Conservation (phyloP, 2,113 vertebrate genomes). For the Elephantulus edwardii region DNA sequence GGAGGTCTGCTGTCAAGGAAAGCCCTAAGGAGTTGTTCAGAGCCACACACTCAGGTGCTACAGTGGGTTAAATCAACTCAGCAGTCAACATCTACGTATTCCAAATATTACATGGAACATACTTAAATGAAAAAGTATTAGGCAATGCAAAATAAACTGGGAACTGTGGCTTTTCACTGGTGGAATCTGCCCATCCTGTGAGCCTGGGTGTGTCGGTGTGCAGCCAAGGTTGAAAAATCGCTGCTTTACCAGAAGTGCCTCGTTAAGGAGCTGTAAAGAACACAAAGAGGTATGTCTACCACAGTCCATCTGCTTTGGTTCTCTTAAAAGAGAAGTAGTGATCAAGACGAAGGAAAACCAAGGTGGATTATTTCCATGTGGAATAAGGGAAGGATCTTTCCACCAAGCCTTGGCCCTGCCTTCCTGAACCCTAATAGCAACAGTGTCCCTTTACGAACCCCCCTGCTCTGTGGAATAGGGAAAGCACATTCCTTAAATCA, state of each 20-base stretch:
- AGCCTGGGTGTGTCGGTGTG: background rate
- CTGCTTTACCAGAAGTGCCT: background rate
- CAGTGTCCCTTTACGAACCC: background rate
- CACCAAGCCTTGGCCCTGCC: background rate
- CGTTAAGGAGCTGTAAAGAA: too few relatives aligned
- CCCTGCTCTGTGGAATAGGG: background rate
- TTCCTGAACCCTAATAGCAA: background rate
- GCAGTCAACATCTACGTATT: background rate
- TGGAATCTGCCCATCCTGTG: background rate
- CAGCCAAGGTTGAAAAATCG: background rate
- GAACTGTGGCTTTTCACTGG: background rate
- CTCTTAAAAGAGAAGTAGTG: background rate
- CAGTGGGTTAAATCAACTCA: background rate
- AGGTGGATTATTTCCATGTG: too few relatives aligned
- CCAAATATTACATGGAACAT: background rate
- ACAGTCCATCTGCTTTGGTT: background rate
- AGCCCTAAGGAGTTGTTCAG: background rate
- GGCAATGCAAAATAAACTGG: background rate
- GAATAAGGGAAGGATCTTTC: background rate
- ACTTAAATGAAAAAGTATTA: background rate
- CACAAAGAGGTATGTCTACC: background rate
- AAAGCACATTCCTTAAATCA: background rate
- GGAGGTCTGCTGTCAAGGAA: background rate
- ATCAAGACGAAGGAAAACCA: background rate
- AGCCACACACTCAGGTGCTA: background rate